Base-by-base conservation (phyloP, 2,113 vertebrate genomes). In the Mormyrus lacerda region DNA sequence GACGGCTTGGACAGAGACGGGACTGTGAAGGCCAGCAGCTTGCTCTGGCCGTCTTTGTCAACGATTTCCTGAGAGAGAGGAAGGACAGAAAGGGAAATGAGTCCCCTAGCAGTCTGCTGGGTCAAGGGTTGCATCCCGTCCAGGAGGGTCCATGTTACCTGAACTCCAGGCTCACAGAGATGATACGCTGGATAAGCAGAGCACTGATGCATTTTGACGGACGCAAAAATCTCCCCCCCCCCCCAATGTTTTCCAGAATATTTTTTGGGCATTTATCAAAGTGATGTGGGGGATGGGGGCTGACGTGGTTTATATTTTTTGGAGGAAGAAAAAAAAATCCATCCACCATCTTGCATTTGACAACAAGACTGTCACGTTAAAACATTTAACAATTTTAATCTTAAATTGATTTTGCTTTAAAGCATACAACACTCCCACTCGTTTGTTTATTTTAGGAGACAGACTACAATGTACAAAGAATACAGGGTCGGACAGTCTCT, bases 1-100 rank as follows among this genome's bases (percentile, higher is more conserved):
- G 98, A 99, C 8, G 98, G 98, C 91, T 99, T 99, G 87, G 98
- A 99, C 92, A 99, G 96, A 90, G 98, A 99, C 0, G 98, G 98
- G 94, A 99, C 97, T 0, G 97, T 98, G 93, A 99, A 99, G 92
- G 97, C 97, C 91, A 98, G 92, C 45, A 98, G 94, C 96, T 97
- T 99, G 94, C 97, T 99, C 90, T 98, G 97, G 44, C 98, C 98
- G 89, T 99, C 96, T 95, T 98, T 98, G 94, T 99, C 97, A 92
- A 98, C 97, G 94, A 99, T 99, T 96, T 99, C 98, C 98, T 99
- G 92, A 88, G 79, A 84, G 39, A 88, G 35, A 85, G 21, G 27
- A 51, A 19, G 47, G 9, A 84, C 0, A 58, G 50, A n/a, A 31
- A 47, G 48, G 15, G 84, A 35, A 35, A 17, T 17, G 84, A 86